Evolutionary conservation across 2,797 vertebrate genomes (phyloP).

Genomic region (Megalops cyprinoides): DNA sequence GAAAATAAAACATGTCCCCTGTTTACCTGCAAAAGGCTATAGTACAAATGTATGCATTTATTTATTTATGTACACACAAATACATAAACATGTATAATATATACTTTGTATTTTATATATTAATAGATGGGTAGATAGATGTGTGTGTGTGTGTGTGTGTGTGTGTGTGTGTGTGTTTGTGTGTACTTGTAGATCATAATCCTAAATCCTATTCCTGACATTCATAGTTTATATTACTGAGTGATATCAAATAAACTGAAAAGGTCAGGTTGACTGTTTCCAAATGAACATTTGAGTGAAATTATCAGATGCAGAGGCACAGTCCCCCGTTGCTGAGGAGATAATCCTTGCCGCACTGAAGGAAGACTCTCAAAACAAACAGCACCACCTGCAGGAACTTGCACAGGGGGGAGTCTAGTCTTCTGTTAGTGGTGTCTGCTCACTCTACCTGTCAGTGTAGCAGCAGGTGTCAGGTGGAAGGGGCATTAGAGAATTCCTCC

Average conservation of each 20-base stretch:
- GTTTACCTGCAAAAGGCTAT: no score
- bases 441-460: no score
- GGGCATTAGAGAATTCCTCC: not conserved
- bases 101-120: no score
- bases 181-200: no score
- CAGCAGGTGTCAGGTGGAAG: not conserved
- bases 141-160: no score
- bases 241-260: not conserved
- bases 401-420: not conserved
- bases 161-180: no score
- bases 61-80: no score
- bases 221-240: not conserved
- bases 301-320: not conserved
- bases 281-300: not conserved
- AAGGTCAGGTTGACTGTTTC: not conserved
- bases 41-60: no score
- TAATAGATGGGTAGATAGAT: no score
- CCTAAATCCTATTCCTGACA: no score
- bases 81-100: no score
- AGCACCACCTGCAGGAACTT: not conserved
- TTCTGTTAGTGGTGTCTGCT: not conserved
- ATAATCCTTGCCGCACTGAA: not conserved
- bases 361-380: not conserved
- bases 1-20: no score
- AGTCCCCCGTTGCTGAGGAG: not conserved